Conservation (phyloP, 1,140 invertebrate genomes). For the Thrips palmi region DNA sequence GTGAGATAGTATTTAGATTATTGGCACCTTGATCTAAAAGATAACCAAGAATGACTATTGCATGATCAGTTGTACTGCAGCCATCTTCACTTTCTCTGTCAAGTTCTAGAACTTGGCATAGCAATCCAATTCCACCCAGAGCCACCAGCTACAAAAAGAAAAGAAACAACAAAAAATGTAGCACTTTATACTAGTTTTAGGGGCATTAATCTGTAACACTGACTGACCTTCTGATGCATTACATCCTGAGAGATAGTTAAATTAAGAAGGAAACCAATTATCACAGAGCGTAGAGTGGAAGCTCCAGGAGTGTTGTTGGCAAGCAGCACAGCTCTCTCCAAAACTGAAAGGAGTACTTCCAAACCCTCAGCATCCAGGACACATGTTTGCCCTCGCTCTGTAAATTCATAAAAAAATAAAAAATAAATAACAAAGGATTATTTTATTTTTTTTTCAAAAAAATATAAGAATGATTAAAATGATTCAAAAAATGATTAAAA, state of each 20-base stretch:
- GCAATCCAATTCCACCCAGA: no score
- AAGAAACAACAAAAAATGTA: no score
- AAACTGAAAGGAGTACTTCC: conserved; percentile 24
- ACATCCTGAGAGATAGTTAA: conserved; percentile 54
- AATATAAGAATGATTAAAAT: conserved; percentile 1
- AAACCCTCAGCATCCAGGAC: conserved; percentile 41
- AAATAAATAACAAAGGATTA: conserved; percentile 1
- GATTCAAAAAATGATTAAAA: conserved; percentile 7
- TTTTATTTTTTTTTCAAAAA: not conserved
- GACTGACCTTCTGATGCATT: conserved; percentile 26
- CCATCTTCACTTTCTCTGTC: no score
- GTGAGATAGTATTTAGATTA: no score
- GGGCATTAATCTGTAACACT: no score
- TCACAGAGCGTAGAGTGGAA: no score
- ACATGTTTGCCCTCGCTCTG: conserved; percentile 30
- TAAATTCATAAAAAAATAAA: conserved; percentile 9
- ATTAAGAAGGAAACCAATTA: conserved; percentile 57
- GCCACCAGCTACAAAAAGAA: no score
- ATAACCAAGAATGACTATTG: no score
- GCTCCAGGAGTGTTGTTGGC: conserved; percentile 7
- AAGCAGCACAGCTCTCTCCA: conserved; percentile 11
- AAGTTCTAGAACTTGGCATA: no score
- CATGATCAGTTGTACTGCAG: no score
- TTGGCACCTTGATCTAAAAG: no score
- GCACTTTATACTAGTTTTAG: no score